Percentiles rank a stretch among this genome's conserved stretches.
phyloP scores from a whole-genome alignment of 2,113 vertebrate species.

The Crotalus helleri region DNA sequence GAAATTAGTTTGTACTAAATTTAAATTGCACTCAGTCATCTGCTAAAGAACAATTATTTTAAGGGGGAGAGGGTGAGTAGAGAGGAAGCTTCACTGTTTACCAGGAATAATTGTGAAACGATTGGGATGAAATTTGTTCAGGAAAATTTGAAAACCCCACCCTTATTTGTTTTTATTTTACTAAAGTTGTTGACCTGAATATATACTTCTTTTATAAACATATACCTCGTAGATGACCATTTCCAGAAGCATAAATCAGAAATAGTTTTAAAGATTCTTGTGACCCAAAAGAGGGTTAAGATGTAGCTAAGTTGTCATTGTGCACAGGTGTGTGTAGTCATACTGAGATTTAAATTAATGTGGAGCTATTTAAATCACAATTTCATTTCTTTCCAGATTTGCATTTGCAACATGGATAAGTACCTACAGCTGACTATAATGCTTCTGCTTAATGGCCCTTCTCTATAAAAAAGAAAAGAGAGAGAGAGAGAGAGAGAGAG shows the following conservation, averaged over 20 bases:
- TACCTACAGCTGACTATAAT: constrained; percentile 49
- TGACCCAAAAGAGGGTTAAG: constrained; percentile 34
- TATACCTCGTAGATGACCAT: neutral
- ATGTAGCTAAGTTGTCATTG: constrained; percentile 19
- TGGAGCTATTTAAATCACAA: constrained; percentile 55
- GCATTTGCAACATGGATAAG: constrained; percentile 45
- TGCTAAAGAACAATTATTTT: constrained; percentile 51
- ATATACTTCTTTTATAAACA: neutral
- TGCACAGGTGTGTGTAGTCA: constrained; percentile 49
- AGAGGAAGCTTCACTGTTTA: constrained; percentile 8
- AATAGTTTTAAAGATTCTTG: neutral
- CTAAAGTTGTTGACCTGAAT: neutral
- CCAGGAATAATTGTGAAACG: neutral
- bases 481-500: neutral
- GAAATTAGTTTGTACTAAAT: constrained; percentile 44
- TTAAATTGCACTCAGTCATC: constrained; percentile 50
- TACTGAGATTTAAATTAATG: constrained; percentile 54
- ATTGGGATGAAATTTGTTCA: neutral
- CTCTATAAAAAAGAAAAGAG: neutral
- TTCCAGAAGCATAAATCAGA: neutral
- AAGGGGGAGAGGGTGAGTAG: constrained; percentile 27
- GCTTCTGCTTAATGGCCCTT: constrained; percentile 18
- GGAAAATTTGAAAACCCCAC: neutral
- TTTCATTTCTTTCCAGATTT: constrained; percentile 49
- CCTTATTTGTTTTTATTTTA: neutral